Evolutionary conservation across 2,888 invertebrate genomes (phyloP), one percentile per base, ranked within the genome.

Genomic region (Mesopsocus fuscifrons): DNA sequence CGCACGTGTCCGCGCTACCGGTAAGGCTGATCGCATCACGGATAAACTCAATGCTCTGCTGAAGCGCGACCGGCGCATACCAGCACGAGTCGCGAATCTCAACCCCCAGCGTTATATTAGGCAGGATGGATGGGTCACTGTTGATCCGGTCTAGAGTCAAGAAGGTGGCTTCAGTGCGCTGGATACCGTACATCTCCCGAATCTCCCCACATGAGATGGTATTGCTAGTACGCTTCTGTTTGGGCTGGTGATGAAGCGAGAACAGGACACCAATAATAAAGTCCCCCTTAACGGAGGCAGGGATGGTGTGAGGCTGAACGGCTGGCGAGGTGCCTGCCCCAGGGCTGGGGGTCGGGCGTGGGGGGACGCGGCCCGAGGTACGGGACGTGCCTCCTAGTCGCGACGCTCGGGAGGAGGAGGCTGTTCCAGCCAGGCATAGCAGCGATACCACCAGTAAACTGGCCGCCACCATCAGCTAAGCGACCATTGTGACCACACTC

Each of bases 41-140:
- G 50, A 80, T 77, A 52, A 80, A 70, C 59, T 79, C 77, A 48
- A 81, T 74, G 55, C 74, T 75, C 60, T 80, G 80, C 53, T 80
- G 79, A 48, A 84, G 65, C 22, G 82, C 81, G 3, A 81, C 76
- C 13, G 80, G 74, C 2, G 81, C 74, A 53, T 79, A 80, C 82
- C 82, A 83, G 59, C 83, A 84, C 18, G 79, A 78, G 61, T 84
- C 83, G 2, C 79, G 65, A 47, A 80, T 76, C 57, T 80, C 79
- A 44, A 77, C 69, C 20, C 81, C 81, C 11, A 74, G 58, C 2
- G 60, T 65, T 41, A 71, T 63, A 48, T 65, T 65, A 5, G 71
- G 71, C 45, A 76, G 59, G 45, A 78, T 62, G 35, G 60, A 58
- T 1, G 61, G 57, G 52, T 73, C 65, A 59, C 59, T 61, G 60